Evolutionary conservation across 2,888 invertebrate species (phyloP), one percentile per base, ranked within the genome.

Genomic region (Melipona beecheii): DNA sequence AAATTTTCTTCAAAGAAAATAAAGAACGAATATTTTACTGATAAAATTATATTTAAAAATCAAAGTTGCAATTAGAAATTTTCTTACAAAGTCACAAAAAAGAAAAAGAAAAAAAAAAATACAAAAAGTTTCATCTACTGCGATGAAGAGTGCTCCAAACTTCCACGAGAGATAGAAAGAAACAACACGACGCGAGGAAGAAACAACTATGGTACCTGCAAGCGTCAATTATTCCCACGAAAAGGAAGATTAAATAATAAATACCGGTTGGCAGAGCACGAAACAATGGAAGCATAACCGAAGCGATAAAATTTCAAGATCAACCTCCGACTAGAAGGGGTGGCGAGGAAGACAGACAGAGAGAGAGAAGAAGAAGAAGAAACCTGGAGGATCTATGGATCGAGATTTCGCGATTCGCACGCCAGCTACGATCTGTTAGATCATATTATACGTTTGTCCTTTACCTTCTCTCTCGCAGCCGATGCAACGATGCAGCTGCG

Each of bases 371-470:
- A 60, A 19, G 15, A 13, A 76, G 64, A 78, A 69, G 62, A 77
- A 79, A 66, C 74, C 70, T 31, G 56, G 84, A 90, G 85, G 81
- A 89, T 86, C 83, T 84, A 86, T 87, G 91, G 88, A 90, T 89
- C 88, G 88, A 90, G 91, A 92, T 91, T 89, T 89, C 89, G 87
- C 89, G 91, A 91, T 90, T 90, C 87, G 86, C 86, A 85, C 87
- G 85, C 83, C 78, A 58, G 83, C 80, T 78, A 79, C 86, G 86
- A 87, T 86, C 83, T 85, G 83, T 89, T 85, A 85, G 78, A 90
- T 86, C 89, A 88, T 89, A 89, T 89, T 91, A 91, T 92, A 90
- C 76, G 90, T 89, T 90, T 91, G 87, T 91, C 90, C 89, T 90
- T 91, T 90, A 91, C 92, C 91, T 91, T 91, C 86, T 87, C 86